phyloP scores from a whole-genome alignment of 2,888 invertebrate genomes.

The Ceraclea dissimilis region DNA sequence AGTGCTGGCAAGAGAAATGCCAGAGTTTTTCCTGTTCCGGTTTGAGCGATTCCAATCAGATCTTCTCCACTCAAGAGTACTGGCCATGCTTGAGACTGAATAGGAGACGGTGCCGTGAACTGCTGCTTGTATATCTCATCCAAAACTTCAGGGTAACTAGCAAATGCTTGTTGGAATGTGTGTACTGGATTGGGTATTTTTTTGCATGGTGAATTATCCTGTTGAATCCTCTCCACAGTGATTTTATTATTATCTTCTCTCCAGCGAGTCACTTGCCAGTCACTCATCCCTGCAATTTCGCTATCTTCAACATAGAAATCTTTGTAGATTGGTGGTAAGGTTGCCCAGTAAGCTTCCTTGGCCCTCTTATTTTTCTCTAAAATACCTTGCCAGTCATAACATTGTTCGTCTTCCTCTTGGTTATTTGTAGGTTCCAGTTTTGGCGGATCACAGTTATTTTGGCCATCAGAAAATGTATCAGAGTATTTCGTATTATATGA shows the following conservation, averaged over 20 bases:
- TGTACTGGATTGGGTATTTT: conserved; percentile 65
- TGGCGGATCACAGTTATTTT: no score
- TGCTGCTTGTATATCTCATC: conserved; percentile 71
- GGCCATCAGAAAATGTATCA: no score
- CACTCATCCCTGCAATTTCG: conserved; percentile 56
- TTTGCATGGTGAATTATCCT: conserved; percentile 1
- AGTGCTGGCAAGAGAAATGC: conserved; percentile 90
- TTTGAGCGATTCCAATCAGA: conserved; percentile 94
- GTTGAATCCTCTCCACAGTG: conserved; percentile 42
- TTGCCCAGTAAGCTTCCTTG: conserved; percentile 55
- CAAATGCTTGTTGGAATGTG: conserved; percentile 78
- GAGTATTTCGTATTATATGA: no score
- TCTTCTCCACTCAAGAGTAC: conserved; percentile 84
- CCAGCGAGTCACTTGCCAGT: conserved; percentile 56
- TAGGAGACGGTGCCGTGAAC: conserved; percentile 80
- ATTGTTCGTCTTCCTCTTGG: no score
- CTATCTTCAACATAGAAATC: conserved; percentile 77
- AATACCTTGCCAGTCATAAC: conserved; percentile 47
- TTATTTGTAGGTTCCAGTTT: no score
- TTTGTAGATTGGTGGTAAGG: conserved; percentile 63
- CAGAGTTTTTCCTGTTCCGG: conserved; percentile 90
- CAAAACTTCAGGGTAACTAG: conserved; percentile 75
- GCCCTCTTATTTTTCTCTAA: conserved; percentile 48
- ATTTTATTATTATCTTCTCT: conserved; percentile 64
- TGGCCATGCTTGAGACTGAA: conserved; percentile 94